phyloP scores from a whole-genome alignment of 2,113 vertebrate species.

The Pollachius pollachius region DNA sequence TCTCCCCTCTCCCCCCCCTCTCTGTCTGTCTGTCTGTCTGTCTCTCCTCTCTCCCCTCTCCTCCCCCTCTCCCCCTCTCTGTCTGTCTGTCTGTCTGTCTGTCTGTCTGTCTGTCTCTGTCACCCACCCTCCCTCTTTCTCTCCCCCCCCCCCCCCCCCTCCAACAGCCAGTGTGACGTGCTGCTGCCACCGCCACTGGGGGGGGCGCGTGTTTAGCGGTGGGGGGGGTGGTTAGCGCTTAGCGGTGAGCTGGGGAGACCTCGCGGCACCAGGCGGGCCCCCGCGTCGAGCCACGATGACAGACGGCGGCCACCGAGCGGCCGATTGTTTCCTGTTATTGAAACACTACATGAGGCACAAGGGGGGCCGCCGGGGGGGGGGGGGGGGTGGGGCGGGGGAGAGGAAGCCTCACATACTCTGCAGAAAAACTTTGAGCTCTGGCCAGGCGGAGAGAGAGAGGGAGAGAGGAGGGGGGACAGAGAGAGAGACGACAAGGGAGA shows the following conservation, averaged over 20 bases:
- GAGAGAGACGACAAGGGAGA: slow-evolving; percentile 4
- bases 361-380: slow-evolving; percentile 31
- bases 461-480: slow-evolving; percentile 17
- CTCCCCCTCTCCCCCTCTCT: too few species aligned
- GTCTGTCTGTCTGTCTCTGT: too few species aligned
- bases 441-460: too few species aligned
- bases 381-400: slow-evolving; percentile 2
- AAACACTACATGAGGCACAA: slow-evolving; percentile 46
- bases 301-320: slow-evolving; percentile 47
- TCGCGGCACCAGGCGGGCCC: slow-evolving; percentile 64
- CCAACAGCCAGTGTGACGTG: too few species aligned
- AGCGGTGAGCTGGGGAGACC: slow-evolving; percentile 63
- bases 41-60: too few species aligned
- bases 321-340: slow-evolving; percentile 79
- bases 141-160: background rate
- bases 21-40: too few species aligned
- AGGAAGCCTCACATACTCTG: too few species aligned
- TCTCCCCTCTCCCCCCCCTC: too few species aligned
- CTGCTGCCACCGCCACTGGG: too few species aligned
- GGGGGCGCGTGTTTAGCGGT: too few species aligned
- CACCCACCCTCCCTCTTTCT: slow-evolving; percentile 2
- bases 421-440: too few species aligned
- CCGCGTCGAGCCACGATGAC: slow-evolving; percentile 60
- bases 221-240: background rate
- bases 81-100: too few species aligned